A percentile compares a stretch with the other conserved stretches of the same genome.
Evolutionary conservation across 2,113 vertebrate species (phyloP).

Genomic region (Oryzias javanicus): DNA sequence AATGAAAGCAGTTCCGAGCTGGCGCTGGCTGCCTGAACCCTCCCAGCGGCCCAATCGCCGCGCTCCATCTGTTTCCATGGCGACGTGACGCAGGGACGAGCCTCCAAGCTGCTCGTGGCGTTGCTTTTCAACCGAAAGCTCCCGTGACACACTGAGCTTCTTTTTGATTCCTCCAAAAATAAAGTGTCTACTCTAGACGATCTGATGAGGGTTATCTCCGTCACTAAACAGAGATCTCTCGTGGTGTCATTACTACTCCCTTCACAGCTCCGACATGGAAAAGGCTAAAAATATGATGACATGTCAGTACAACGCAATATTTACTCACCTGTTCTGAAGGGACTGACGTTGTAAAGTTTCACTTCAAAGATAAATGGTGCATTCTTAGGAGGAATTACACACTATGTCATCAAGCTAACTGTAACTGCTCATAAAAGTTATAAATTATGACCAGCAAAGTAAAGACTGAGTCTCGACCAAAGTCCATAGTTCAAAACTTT

Average conservation of each 20-base stretch:
- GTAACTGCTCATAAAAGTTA: too few relatives aligned
- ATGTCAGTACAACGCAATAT: too few relatives aligned
- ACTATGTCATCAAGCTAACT: too few relatives aligned
- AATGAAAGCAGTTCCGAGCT: background rate
- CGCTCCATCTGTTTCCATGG: constrained; percentile 56
- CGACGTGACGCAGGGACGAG: constrained; percentile 44
- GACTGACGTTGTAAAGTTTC: too few relatives aligned
- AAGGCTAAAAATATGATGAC: background rate
- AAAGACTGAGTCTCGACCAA: too few relatives aligned
- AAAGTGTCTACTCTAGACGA: constrained; percentile 29
- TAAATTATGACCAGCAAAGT: too few relatives aligned
- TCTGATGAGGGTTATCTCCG: background rate
- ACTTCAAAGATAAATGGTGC: too few relatives aligned
- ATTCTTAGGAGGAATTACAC: too few relatives aligned
- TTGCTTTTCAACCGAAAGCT: constrained; percentile 28
- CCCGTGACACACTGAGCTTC: constrained; percentile 29
- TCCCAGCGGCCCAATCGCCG: constrained; percentile 11
- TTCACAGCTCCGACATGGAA: background rate
- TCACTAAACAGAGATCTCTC: background rate
- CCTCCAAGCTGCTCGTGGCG: constrained; percentile 18
- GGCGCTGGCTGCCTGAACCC: background rate
- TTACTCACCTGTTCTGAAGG: too few relatives aligned
- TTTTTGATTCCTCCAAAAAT: constrained; percentile 34
- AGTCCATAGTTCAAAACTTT: too few relatives aligned
- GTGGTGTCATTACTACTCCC: background rate